Percentiles rank a stretch among this genome's conserved stretches.
phyloP scores from a whole-genome alignment of 2,797 vertebrate species.

The Somateria mollissima region DNA sequence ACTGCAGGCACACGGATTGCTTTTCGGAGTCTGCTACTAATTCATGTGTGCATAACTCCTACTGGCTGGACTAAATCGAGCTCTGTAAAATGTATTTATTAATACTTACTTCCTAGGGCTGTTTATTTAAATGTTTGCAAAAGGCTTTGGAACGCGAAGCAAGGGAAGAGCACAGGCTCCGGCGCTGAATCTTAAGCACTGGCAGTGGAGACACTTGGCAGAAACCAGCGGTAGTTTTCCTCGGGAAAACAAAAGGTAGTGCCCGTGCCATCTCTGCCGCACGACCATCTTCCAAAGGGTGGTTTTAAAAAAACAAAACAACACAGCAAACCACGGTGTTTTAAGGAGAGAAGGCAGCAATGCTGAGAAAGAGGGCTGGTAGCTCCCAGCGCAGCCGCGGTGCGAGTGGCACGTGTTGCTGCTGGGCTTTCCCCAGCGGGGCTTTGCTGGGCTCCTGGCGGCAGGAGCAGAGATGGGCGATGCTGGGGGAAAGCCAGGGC shows the following conservation, averaged over 20 bases:
- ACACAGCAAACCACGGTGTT: background rate
- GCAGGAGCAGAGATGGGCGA: background rate
- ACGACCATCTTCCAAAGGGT: background rate
- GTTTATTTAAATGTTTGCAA: constrained; percentile 74
- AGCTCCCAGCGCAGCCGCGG: background rate
- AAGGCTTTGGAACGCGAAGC: constrained; percentile 70
- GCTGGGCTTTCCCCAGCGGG: background rate
- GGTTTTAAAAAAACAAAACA: background rate
- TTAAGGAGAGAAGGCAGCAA: background rate
- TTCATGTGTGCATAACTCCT: constrained; percentile 63
- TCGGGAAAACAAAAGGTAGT: constrained; percentile 33
- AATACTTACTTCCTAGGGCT: constrained; percentile 71
- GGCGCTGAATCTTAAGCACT: constrained; percentile 62
- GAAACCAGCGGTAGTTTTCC: constrained; percentile 38
- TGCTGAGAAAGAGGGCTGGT: background rate
- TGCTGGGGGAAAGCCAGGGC: background rate
- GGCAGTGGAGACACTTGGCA: constrained; percentile 17
- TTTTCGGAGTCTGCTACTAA: constrained; percentile 64
- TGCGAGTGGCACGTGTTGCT: background rate
- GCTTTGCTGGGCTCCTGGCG: background rate
- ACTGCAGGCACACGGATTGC: constrained; percentile 2
- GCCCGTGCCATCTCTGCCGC: constrained; percentile 3
- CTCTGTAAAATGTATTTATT: constrained; percentile 72
- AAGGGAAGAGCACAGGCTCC: constrained; percentile 38
- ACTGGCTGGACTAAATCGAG: constrained; percentile 64